Evolutionary conservation across 37 sponge, comb jelly and placozoan species (phyloP).

Genomic region (Chondrilla cf. caribensis): DNA sequence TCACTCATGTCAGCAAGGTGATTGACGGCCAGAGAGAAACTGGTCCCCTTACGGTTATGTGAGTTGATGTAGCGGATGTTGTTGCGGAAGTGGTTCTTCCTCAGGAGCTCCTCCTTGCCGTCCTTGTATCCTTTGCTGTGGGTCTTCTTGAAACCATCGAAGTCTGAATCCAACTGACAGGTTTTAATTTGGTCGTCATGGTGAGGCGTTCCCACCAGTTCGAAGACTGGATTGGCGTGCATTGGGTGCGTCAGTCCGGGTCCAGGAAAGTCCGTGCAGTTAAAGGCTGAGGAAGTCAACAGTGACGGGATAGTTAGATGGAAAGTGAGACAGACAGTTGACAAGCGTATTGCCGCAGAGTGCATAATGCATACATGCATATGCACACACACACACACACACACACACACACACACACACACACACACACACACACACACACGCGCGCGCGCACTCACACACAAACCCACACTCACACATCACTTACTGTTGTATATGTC

Average conservation of each 20-base stretch:
- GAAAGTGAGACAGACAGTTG: too few relatives aligned
- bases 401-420: slow-evolving; percentile 16
- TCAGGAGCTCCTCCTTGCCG: slow-evolving; percentile 36
- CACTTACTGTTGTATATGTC: slow-evolving; percentile 40
- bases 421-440: slow-evolving; percentile 12
- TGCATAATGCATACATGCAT: background rate
- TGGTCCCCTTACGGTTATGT: slow-evolving; percentile 61
- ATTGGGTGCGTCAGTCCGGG: slow-evolving; percentile 62
- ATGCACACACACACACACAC: background rate
- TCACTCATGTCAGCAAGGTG: slow-evolving; percentile 81
- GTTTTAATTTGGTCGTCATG: slow-evolving; percentile 35
- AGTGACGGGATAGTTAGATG: background rate
- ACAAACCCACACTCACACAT: background rate
- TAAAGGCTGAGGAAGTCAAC: slow-evolving; percentile 9
- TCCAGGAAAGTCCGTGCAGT: slow-evolving; percentile 79
- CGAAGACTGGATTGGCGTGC: slow-evolving; percentile 59
- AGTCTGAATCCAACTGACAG: slow-evolving; percentile 40
- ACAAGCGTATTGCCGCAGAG: too few relatives aligned
- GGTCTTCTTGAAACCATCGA: slow-evolving; percentile 63
- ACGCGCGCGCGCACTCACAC: too few relatives aligned
- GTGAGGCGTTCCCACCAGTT: slow-evolving; percentile 43
- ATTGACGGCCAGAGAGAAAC: slow-evolving; percentile 75
- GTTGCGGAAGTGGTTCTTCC: slow-evolving; percentile 67
- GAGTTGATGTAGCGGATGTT: slow-evolving; percentile 80
- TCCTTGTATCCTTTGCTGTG: slow-evolving; percentile 52